Percentiles rank a stretch among this genome's conserved stretches.
phyloP scores from a whole-genome alignment of 2,113 vertebrate species.

The Leiothrix lutea region DNA sequence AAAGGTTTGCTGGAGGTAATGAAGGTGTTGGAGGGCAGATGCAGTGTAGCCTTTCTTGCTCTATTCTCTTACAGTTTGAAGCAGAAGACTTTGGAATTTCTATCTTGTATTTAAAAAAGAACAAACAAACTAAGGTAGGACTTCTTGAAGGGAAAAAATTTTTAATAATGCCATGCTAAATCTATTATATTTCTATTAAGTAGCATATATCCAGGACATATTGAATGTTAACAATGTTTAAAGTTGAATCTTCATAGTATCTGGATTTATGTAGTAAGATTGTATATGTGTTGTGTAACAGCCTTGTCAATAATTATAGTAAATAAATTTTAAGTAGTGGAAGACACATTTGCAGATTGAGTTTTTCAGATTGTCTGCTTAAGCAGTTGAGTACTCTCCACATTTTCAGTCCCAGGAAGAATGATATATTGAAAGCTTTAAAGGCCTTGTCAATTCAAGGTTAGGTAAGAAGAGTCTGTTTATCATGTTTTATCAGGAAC shows the following conservation, averaged over 20 bases:
- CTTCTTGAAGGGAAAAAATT: not conserved
- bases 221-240: not conserved
- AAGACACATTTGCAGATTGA: not conserved
- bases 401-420: not conserved
- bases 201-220: not conserved
- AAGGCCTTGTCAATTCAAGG: not conserved
- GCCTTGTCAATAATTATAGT: not conserved
- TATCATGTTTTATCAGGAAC: slow-evolving; percentile 13
- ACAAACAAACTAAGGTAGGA: not conserved
- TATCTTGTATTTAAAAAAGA: not conserved
- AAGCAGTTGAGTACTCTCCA: not conserved
- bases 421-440: not conserved
- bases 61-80: not conserved
- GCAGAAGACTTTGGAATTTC: not conserved
- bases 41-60: not conserved
- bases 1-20: not conserved
- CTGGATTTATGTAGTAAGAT: not conserved
- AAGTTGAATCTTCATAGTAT: not conserved
- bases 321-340: not conserved
- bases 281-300: rapidly evolving
- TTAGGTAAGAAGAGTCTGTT: slow-evolving; percentile 1
- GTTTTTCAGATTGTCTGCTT: not conserved
- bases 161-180: not conserved
- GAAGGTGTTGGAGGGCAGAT: not conserved
- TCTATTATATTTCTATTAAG: not conserved